Evolutionary conservation across 2,888 invertebrate genomes (phyloP), one percentile per base, ranked within the genome.

Genomic region (Acanthosepion lycidas): DNA sequence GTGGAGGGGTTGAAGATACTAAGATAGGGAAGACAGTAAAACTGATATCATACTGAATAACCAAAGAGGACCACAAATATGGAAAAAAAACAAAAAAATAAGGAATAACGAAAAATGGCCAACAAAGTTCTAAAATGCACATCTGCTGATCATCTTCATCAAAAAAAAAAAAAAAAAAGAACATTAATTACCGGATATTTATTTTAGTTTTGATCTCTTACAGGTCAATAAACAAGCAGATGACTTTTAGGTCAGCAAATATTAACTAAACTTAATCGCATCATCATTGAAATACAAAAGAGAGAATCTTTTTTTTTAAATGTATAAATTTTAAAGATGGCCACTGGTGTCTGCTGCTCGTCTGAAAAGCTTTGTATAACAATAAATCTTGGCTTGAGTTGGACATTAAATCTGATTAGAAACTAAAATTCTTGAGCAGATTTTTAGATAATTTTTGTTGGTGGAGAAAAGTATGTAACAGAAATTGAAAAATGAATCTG

Each of bases 321-420:
- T 78, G 78, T 78, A n/a, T 78, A 78, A 78, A 78, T n/a, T 78
- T 78, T 78, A 78, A 78, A n/a, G 78, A 78, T 78, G 78, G 78
- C n/a, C 78, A n/a, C 78, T 18, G 18, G 78, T 78, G 78, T 78
- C 78, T 78, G n/a, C 78, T 78, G 78, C 33, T 78, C 4, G n/a
- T n/a, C 78, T 78, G 78, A 33, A 78, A 78, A n/a, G 78, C n/a
- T 5, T 78, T 78, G n/a, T n/a, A 78, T 78, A 15, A 15, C 78
- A n/a, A 78, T 78, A 78, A 78, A 78, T 78, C 78, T 78, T 15
- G 12, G 78, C 12, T 78, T 15, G 4, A n/a, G n/a, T 33, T 78
- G 78, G 33, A n/a, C n/a, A 78, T n/a, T 78, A 78, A 78, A 78
- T 78, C 78, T n/a, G 78, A 78, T 78, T 33, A n/a, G n/a, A 18